Evolutionary conservation across 2,797 vertebrate species (phyloP).

Genomic region (Scolopax rusticola): DNA sequence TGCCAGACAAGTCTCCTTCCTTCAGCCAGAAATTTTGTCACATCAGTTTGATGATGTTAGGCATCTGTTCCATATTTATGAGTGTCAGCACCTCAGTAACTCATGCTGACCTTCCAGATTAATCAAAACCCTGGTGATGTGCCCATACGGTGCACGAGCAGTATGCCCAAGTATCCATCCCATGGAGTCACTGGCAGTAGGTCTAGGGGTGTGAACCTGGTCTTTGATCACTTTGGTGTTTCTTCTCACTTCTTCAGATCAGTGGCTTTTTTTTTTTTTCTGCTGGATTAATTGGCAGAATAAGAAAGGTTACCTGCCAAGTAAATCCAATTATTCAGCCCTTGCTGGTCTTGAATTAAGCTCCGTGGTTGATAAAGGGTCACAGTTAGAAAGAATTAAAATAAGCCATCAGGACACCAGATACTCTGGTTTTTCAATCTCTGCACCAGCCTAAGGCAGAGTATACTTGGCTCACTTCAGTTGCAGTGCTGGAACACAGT

Average conservation of each 20-base stretch:
- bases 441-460: neutral
- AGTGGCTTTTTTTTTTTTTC: neutral
- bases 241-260: neutral
- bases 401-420: neutral
- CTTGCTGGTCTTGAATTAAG: conserved; percentile 27
- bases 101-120: neutral
- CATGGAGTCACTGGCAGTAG: neutral
- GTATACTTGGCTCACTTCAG: neutral
- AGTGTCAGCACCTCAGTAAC: neutral
- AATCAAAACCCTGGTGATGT: neutral
- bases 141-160: neutral
- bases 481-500: neutral
- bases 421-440: neutral
- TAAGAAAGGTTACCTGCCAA: conserved; percentile 26
- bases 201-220: neutral
- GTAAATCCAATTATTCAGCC: conserved; percentile 47
- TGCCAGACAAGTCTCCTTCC: neutral
- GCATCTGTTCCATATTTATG: neutral
- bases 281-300: conserved; percentile 4
- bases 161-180: neutral
- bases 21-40: neutral
- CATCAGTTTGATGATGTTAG: neutral
- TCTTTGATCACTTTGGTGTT: conserved; percentile 13
- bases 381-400: conserved; percentile 15
- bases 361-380: neutral